Evolutionary conservation across 2,113 vertebrate genomes (phyloP).

Genomic region (Macroglossus sobrinus): DNA sequence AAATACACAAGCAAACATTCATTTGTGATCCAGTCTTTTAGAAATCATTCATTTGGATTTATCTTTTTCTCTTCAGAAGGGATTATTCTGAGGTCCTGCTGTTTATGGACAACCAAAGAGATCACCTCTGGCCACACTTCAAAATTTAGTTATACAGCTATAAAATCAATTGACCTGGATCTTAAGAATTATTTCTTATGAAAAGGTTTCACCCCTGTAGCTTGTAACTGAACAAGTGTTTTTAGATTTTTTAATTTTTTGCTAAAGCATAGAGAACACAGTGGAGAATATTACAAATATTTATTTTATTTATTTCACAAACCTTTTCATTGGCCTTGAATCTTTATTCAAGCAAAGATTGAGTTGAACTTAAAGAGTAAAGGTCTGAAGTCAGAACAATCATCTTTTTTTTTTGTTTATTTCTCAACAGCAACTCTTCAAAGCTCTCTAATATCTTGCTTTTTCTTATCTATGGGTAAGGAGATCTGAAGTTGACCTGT

Average conservation of each 20-base stretch:
- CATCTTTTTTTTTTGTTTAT: neutral
- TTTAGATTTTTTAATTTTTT: neutral
- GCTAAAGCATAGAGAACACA: neutral
- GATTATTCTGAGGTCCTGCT: neutral
- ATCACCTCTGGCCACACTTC: neutral
- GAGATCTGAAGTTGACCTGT: neutral
- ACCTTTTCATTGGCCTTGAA: neutral
- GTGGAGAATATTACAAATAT: neutral
- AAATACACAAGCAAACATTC: neutral
- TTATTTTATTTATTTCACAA: neutral
- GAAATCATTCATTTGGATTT: neutral
- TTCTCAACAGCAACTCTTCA: neutral
- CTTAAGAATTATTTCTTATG: neutral
- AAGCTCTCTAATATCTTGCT: neutral
- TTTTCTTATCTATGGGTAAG: neutral
- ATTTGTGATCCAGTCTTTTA: neutral
- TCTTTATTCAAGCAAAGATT: neutral
- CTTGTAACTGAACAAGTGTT: neutral
- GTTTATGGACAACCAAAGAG: neutral
- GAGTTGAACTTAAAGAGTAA: neutral
- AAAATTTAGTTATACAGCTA: neutral
- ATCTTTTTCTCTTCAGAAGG: neutral
- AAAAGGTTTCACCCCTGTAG: neutral
- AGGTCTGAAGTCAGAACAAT: constrained; percentile 15
- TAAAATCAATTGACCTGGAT: neutral